phyloP scores from a whole-genome alignment of 2,888 invertebrate genomes.

The Meganola albula region DNA sequence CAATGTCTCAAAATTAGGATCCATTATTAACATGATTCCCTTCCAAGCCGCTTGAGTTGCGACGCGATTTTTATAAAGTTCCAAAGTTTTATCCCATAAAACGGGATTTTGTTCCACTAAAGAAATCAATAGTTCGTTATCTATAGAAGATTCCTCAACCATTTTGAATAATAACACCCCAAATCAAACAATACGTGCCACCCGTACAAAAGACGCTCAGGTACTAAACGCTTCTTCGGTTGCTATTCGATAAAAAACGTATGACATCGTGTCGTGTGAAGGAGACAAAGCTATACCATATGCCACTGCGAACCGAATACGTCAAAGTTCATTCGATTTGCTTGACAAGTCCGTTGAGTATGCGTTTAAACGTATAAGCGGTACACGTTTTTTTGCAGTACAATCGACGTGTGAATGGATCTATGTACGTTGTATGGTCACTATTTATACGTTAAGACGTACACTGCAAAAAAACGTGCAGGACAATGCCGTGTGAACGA shows the following conservation, averaged over 20 bases:
- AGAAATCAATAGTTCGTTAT: constrained; percentile 22
- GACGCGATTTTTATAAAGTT: constrained; percentile 14
- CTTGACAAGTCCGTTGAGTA: constrained; percentile 22
- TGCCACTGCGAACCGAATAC: constrained; percentile 20
- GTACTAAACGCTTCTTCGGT: constrained; percentile 15
- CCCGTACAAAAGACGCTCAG: constrained; percentile 16
- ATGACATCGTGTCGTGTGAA: constrained; percentile 18
- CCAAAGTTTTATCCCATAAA: constrained; percentile 18
- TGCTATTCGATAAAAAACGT: constrained; percentile 15
- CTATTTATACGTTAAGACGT: constrained; percentile 22
- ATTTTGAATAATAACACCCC: constrained; percentile 14
- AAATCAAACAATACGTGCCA: constrained; percentile 17
- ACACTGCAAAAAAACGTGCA: constrained; percentile 22
- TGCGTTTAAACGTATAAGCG: constrained; percentile 12
- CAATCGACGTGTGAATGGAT: constrained; percentile 21
- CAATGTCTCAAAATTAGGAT: constrained; percentile 19
- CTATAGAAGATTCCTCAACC: constrained; percentile 19
- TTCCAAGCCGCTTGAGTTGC: constrained; percentile 18
- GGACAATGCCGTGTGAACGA: constrained; percentile 15
- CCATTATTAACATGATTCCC: constrained; percentile 18
- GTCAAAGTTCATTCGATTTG: constrained; percentile 27
- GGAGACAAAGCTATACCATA: constrained; percentile 14
- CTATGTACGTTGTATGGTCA: constrained; percentile 21
- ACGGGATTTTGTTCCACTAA: constrained; percentile 20
- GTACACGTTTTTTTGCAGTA: constrained; percentile 16